Evolutionary conservation across 92 coral and sea anemone species (phyloP).

Genomic region (Metridium senile): DNA sequence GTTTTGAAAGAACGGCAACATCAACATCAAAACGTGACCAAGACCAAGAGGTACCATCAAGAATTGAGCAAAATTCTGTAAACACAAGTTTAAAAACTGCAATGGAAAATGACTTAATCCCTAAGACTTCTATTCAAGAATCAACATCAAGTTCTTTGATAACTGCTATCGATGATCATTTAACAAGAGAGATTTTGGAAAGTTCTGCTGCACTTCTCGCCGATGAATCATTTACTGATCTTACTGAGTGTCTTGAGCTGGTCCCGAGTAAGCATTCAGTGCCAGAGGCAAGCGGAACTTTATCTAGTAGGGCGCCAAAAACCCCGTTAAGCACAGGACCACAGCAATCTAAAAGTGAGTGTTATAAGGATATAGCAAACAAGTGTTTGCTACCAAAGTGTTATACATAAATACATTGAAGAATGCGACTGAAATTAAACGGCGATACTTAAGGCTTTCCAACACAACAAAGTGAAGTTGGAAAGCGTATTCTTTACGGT

Average conservation of each 20-base stretch:
- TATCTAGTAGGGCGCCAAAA: not conserved
- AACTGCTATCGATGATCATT: constrained; percentile 44
- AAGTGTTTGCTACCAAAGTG: not conserved
- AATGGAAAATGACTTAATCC: not conserved
- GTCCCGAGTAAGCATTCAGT: not conserved
- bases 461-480: no score
- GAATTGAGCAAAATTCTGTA: not conserved
- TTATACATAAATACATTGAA: no score
- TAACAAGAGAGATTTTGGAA: constrained; percentile 72
- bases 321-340: not conserved
- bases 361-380: not conserved
- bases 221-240: constrained; percentile 70
- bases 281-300: not conserved
- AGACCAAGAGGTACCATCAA: not conserved
- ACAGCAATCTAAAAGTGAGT: constrained; percentile 14
- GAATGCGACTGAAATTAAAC: no score
- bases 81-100: not conserved
- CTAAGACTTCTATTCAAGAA: no score
- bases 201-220: constrained; percentile 75
- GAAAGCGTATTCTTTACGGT: no score
- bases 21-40: no score
- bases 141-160: constrained; percentile 3
- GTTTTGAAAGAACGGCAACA: no score
- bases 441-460: no score
- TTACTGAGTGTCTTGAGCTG: constrained; percentile 24